These are phyloP conservation scores for Urocyon cinereoargenteus DNA, from an alignment of 2,797 vertebrate species.

Conservation along the genomic window DNA sequence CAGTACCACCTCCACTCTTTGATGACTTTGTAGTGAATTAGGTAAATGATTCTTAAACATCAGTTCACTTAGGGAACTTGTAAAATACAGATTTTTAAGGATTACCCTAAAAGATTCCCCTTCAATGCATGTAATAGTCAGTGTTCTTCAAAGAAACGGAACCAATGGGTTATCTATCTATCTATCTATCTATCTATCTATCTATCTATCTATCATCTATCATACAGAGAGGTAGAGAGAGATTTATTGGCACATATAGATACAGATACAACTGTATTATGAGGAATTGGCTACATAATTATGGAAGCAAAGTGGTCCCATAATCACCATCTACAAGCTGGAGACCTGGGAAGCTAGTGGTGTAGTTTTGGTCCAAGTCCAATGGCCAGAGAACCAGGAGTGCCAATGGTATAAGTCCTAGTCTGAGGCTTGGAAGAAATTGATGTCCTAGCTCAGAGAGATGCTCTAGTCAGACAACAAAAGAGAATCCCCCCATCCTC, in stretches of 20 bases:
- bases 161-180: not conserved
- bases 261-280: not conserved
- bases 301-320: not conserved
- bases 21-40: not conserved
- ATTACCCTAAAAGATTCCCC: not conserved
- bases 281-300: not conserved
- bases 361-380: not conserved
- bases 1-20: not conserved
- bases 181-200: not conserved
- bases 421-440: not conserved
- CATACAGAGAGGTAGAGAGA: not conserved
- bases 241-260: not conserved
- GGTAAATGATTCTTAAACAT: not conserved
- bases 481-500: not conserved
- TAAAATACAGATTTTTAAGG: not conserved
- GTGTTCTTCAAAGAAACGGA: not conserved
- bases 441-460: not conserved
- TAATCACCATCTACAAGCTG: not conserved
- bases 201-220: not conserved
- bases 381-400: not conserved
- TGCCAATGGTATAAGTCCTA: not conserved
- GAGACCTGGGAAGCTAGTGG: not conserved
- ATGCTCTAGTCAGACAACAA: not conserved
- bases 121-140: not conserved
- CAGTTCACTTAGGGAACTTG: not conserved